Percentiles rank a stretch among this genome's conserved stretches.
Conservation (phyloP, 2,888 invertebrate genomes). For the Dynastes tityus region DNA sequence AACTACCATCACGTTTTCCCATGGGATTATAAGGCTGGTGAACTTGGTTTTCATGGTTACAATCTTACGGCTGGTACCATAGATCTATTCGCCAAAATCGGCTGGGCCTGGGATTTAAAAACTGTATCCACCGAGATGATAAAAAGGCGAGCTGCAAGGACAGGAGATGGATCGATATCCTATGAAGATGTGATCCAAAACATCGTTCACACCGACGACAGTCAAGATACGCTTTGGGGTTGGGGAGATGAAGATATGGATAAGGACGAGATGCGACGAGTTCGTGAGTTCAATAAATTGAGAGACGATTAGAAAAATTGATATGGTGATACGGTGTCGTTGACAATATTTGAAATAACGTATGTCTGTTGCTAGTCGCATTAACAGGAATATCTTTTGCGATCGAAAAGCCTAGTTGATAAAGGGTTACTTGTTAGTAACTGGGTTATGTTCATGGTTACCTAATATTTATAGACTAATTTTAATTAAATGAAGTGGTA, state of each 20-base stretch:
- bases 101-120: slow-evolving; percentile 88
- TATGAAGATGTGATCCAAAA: slow-evolving; percentile 78
- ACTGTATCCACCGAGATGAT: slow-evolving; percentile 75
- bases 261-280: slow-evolving; percentile 74
- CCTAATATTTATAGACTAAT: slow-evolving; percentile 1
- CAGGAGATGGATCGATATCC: slow-evolving; percentile 73
- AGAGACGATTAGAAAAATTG: slow-evolving; percentile 51
- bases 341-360: background rate
- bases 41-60: slow-evolving; percentile 69
- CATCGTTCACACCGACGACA: slow-evolving; percentile 3
- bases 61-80: slow-evolving; percentile 88
- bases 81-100: slow-evolving; percentile 83
- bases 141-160: slow-evolving; percentile 72
- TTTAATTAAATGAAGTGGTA: background rate
- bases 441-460: slow-evolving; percentile 17
- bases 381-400: slow-evolving; percentile 17
- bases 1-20: slow-evolving; percentile 87
- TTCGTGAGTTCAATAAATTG: slow-evolving; percentile 60
- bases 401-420: slow-evolving; percentile 7
- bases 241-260: slow-evolving; percentile 88
- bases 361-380: slow-evolving; percentile 29
- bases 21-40: slow-evolving; percentile 75
- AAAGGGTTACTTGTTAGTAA: slow-evolving; percentile 7
- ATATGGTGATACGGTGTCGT: slow-evolving; percentile 16
- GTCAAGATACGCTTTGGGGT: slow-evolving; percentile 81